Percentiles rank a stretch among this genome's conserved stretches.
phyloP scores from a whole-genome alignment of 2,797 vertebrate genomes.

The Sebastes flavidus region DNA sequence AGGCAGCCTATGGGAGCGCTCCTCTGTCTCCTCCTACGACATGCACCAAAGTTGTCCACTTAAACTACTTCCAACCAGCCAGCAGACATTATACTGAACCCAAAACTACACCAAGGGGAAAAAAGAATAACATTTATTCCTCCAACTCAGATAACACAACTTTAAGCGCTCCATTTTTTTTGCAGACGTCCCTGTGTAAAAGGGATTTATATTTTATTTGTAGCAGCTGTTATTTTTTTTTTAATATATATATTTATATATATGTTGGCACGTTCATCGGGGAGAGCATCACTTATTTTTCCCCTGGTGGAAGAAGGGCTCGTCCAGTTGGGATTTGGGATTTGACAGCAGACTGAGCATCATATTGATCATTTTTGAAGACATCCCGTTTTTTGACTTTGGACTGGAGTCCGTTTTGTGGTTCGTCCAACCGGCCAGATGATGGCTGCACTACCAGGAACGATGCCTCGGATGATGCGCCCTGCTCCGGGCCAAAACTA shows the following conservation, averaged over 20 bases:
- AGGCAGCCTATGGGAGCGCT: slow-evolving; percentile 87
- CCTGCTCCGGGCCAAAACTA: slow-evolving; percentile 94
- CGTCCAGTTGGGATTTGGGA: slow-evolving; percentile 78
- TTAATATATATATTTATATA: neutral
- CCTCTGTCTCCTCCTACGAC: slow-evolving; percentile 83
- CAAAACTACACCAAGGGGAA: slow-evolving; percentile 78
- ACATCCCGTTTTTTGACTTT: slow-evolving; percentile 54
- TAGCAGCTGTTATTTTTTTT: slow-evolving; percentile 2
- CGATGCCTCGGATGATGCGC: slow-evolving; percentile 92
- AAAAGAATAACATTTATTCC: slow-evolving; percentile 63
- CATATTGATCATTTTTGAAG: slow-evolving; percentile 49
- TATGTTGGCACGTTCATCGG: slow-evolving; percentile 51
- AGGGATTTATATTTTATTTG: slow-evolving; percentile 29
- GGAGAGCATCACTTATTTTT: slow-evolving; percentile 60
- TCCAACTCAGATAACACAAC: slow-evolving; percentile 34
- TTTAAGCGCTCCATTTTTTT: slow-evolving; percentile 35
- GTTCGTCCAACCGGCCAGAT: slow-evolving; percentile 72
- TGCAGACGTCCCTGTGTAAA: slow-evolving; percentile 26
- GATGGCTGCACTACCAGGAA: slow-evolving; percentile 92
- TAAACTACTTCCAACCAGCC: slow-evolving; percentile 86
- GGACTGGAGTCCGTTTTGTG: slow-evolving; percentile 65
- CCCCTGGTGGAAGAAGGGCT: slow-evolving; percentile 65
- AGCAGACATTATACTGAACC: slow-evolving; percentile 81
- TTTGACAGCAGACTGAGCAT: slow-evolving; percentile 55
- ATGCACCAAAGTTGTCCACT: slow-evolving; percentile 87